Evolutionary conservation across 2,888 invertebrate species (phyloP).

Genomic region (Gortyna flavago): DNA sequence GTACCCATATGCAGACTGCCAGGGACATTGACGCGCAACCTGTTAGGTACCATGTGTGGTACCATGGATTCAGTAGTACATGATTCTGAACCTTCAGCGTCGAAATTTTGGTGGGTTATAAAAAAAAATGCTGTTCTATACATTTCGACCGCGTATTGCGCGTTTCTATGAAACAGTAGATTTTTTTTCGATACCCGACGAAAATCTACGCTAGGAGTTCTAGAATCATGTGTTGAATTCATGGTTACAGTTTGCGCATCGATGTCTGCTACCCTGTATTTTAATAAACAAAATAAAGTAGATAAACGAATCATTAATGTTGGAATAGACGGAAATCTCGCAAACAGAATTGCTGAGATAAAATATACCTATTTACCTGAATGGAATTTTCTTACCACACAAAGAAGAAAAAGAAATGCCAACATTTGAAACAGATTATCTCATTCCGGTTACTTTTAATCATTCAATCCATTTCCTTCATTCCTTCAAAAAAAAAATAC

Average conservation of each 20-base stretch:
- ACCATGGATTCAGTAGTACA: no score
- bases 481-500: conserved; percentile 6
- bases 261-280: neutral
- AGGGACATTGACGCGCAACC: no score
- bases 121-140: no score
- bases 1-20: neutral
- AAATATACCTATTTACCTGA: neutral
- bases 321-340: neutral
- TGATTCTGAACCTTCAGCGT: no score
- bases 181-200: neutral
- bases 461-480: conserved; percentile 28
- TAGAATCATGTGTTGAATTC: neutral
- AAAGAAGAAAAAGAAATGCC: conserved; percentile 14
- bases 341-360: neutral
- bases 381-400: neutral
- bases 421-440: conserved; percentile 26
- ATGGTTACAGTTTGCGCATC: no score
- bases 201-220: neutral
- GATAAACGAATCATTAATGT: neutral
- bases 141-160: no score
- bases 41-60: no score
- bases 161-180: no score
- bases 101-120: no score
- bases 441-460: conserved; percentile 22
- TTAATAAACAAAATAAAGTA: neutral